Evolutionary conservation across 1,140 invertebrate genomes (phyloP), one percentile per base, ranked within the genome.

Genomic region (Pseudomyrmex gracilis): DNA sequence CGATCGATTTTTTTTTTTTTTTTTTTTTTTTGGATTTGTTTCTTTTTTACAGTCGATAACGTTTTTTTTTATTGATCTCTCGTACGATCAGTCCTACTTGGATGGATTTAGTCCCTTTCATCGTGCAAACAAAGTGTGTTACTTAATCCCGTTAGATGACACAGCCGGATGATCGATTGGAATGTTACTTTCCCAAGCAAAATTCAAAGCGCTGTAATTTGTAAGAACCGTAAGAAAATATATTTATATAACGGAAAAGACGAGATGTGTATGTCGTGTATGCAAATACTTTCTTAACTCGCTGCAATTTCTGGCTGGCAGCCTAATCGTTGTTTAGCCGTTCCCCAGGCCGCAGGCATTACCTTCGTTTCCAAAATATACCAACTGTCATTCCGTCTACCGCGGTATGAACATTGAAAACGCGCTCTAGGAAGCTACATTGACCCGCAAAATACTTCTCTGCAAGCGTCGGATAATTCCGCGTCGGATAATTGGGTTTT

Each of bases 341-440:
- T 87, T 91, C 84, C 34, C 89, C 86, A 85, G 86, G 51, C 82
- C 61, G 34, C 34, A 85, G 85, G 73, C 85, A 85, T 86, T 85
- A 90, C 89, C 91, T 90, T 83, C 83, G 90, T 90, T 90, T 90
- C 90, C 73, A 91, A 92, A 92, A 92, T 91, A 92, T 84, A 90
- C 78, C 55, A 20, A 63, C 82, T 67, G 61, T 49, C 55, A 67
- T 34, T 51, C 58, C 84, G 55, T 68, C 86, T 49, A 85, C 67
- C 15, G 49, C 58, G 58, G 71, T 66, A 4, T 10, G 51, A 45
- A 20, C 49, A 47, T 55, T 12, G 13, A 51, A 20, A 55, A 63
- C 12, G 13, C 13, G 5, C 22, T n/a, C 49, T 43, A 55, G 49
- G 61, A 10, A 53, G 20, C 12, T 53, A 53, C 8, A 34, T 12